Base-by-base conservation (phyloP, 64 coral and sea anemone genomes). In the Trachythela sp. region DNA sequence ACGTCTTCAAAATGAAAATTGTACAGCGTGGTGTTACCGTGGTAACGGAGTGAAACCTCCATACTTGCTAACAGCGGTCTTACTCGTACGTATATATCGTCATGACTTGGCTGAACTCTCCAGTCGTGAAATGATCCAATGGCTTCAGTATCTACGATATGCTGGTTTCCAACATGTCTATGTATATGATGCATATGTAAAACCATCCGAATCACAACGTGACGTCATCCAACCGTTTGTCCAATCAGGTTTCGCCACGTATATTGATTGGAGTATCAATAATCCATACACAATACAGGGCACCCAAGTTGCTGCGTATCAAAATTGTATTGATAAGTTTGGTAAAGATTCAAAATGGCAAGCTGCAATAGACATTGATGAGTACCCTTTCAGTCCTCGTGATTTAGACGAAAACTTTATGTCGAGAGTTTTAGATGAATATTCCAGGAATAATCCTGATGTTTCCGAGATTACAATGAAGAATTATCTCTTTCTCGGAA, bases 291-390 rank as follows among this genome's bases (percentile, higher is more conserved):
- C 85, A 10, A 95, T 92, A 17, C 13, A 64, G 3, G 45, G 77
- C 5, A 95, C 94, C 9, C 94, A 95, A 36, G 33, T 85, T 48
- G 13, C 91, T 1, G 94, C 94, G 9, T 95, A 95, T 76, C 85
- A 88, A 27, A 75, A 92, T 39, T 95, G 94, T 58, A 92, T 88
- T 27, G 11, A 77, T 11, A 39, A 41, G 70, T 93, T 48, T 50
- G 94, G 91, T 5, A 86, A 88, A 42, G 40, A 88, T 8, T 90
- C 91, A 9, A 43, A 40, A 11, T 95, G 94, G 94, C 91, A 90
- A 51, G 68, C 88, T 6, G 88, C 91, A 13, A 88, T 90, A n/a
- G 94, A 95, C 67, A 95, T 95, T 13, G 94, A 95, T 83, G 94
- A 95, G 37, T 91, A 95, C 39, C 94, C 91, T 1, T 95, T 95